phyloP scores from a whole-genome alignment of 2,113 vertebrate genomes.

The Numida meleagris region DNA sequence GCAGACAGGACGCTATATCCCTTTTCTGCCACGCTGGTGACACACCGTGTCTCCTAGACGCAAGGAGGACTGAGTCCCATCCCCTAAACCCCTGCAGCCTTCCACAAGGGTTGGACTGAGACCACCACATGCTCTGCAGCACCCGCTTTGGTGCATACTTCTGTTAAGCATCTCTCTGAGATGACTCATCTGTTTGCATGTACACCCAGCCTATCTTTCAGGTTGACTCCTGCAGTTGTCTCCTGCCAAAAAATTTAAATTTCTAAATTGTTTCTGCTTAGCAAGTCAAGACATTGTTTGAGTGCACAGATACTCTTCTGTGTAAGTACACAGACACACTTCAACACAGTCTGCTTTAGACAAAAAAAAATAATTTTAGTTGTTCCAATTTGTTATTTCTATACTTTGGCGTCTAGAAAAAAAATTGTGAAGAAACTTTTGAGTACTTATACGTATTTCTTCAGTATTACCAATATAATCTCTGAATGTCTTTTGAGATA shows the following conservation, averaged over 20 bases:
- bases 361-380: not conserved
- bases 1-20: constrained; percentile 54
- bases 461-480: not conserved
- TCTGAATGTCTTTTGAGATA: not conserved
- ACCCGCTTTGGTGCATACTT: rapidly evolving
- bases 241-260: not conserved
- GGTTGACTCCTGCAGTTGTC: not conserved
- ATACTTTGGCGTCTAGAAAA: not conserved
- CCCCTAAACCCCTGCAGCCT: not conserved
- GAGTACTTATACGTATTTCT: not conserved
- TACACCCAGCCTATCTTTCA: not conserved
- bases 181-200: not conserved
- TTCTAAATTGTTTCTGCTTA: not conserved
- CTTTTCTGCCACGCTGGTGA: constrained; percentile 47
- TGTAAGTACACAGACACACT: not conserved
- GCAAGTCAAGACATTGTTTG: not conserved
- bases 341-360: rapidly evolving
- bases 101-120: not conserved
- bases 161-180: not conserved
- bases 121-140: not conserved
- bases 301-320: not conserved
- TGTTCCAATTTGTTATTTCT: not conserved
- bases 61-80: not conserved
- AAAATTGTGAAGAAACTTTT: rapidly evolving
- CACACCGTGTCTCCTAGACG: constrained; percentile 35